These are phyloP conservation scores for Cherax quadricarinatus DNA, from an alignment of 1,140 invertebrate genomes.

Conservation along the genomic window DNA sequence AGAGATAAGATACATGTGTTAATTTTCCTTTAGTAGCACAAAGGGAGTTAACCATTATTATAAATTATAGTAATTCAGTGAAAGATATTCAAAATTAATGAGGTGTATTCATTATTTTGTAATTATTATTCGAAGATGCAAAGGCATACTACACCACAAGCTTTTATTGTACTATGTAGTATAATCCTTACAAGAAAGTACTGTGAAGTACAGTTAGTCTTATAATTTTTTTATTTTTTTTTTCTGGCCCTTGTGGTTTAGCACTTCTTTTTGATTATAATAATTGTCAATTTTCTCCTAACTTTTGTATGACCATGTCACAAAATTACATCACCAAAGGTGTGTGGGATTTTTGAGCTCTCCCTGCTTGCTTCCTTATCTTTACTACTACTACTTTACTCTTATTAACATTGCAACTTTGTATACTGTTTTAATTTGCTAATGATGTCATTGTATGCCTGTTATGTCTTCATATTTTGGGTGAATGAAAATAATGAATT, in stretches of 20 bases:
- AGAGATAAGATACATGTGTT: no score
- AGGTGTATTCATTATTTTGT: not conserved
- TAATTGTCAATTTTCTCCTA: no score
- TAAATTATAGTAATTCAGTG: no score
- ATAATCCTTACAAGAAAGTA: not conserved
- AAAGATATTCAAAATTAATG: no score
- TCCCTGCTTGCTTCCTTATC: not conserved
- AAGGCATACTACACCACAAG: not conserved
- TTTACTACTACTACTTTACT: not conserved
- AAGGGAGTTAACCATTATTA: not conserved
- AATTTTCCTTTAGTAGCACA: not conserved
- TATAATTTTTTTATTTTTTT: not conserved
- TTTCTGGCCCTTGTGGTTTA: no score
- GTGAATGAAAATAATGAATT: not conserved
- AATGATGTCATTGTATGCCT: conserved; percentile 28
- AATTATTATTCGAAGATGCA: not conserved
- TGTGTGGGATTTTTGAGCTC: not conserved
- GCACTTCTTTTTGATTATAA: no score
- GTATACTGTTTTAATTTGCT: conserved; percentile 2
- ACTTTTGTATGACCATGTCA: conserved; percentile 15
- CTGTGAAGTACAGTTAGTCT: not conserved
- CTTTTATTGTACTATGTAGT: not conserved
- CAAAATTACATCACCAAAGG: not conserved
- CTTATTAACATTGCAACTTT: not conserved
- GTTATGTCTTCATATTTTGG: conserved; percentile 8